Conservation (phyloP, 2,797 vertebrate genomes). For the Catamblyrhynchus diadema region DNA sequence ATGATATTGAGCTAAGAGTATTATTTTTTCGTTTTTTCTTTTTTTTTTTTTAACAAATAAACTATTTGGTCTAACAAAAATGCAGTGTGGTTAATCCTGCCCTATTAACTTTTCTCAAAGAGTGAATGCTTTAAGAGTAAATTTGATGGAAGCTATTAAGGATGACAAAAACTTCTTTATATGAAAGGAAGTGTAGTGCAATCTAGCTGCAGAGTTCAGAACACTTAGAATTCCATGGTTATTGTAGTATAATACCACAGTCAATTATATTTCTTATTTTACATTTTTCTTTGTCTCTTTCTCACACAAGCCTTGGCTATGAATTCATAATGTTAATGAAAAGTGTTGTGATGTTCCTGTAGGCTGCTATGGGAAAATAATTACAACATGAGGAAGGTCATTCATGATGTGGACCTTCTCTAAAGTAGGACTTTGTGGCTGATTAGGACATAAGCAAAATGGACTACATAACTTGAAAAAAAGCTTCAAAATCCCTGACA, state of each 20-base stretch:
- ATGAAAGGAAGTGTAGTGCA: not conserved
- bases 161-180: not conserved
- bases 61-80: not conserved
- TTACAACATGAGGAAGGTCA: not conserved
- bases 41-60: not conserved
- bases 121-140: not conserved
- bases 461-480: not conserved
- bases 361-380: not conserved
- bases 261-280: not conserved
- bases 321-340: conserved; percentile 5
- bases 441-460: not conserved
- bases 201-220: not conserved
- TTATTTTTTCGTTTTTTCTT: not conserved
- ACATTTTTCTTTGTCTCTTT: not conserved
- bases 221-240: not conserved
- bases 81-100: not conserved
- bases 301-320: not conserved
- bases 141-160: not conserved
- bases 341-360: not conserved
- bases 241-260: not conserved
- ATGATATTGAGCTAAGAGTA: not conserved
- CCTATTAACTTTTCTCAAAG: not conserved
- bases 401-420: not conserved
- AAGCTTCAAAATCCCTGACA: not conserved
- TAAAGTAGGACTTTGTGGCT: not conserved